A percentile compares a stretch with the other conserved stretches of the same genome.
Conservation (phyloP, 2,797 vertebrate genomes). For the Smutsia temminckii region DNA sequence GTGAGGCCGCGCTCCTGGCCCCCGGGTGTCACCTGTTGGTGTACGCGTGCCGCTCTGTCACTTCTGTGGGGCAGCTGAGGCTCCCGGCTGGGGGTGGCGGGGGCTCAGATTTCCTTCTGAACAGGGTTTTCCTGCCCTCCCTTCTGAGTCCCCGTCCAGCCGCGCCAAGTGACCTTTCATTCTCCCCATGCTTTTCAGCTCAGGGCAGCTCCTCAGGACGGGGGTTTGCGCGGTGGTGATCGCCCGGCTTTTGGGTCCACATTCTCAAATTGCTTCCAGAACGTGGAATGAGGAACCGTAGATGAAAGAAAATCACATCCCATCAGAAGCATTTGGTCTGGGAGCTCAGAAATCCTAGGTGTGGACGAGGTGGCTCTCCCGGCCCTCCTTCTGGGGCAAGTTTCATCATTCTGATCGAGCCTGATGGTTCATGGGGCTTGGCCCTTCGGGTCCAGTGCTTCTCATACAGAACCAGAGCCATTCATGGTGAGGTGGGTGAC, state of each 20-base stretch:
- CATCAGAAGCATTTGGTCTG: not conserved
- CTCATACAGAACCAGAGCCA: not conserved
- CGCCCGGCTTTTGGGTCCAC: not conserved
- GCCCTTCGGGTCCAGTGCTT: not conserved
- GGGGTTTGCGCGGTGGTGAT: too few relatives aligned
- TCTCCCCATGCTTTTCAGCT: not conserved
- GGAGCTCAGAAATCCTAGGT: not conserved
- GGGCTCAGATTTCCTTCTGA: not conserved
- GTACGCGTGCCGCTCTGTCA: not conserved
- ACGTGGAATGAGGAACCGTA: not conserved
- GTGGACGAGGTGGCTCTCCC: too few relatives aligned
- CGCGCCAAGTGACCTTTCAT: too few relatives aligned
- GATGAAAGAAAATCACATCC: too few relatives aligned
- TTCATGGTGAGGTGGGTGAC: not conserved
- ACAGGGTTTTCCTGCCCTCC: too few relatives aligned
- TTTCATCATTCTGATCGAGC: not conserved
- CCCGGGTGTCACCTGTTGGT: accelerated
- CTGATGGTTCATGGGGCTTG: too few relatives aligned
- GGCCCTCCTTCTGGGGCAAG: not conserved
- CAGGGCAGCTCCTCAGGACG: not conserved
- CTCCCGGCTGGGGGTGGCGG: accelerated
- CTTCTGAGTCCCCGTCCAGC: too few relatives aligned
- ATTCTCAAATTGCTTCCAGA: not conserved
- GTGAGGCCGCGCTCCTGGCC: not conserved
- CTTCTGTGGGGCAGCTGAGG: not conserved